Percentiles rank a stretch among this genome's conserved stretches.
Conservation (phyloP, 2,888 invertebrate genomes). For the Cantharis nigra region DNA sequence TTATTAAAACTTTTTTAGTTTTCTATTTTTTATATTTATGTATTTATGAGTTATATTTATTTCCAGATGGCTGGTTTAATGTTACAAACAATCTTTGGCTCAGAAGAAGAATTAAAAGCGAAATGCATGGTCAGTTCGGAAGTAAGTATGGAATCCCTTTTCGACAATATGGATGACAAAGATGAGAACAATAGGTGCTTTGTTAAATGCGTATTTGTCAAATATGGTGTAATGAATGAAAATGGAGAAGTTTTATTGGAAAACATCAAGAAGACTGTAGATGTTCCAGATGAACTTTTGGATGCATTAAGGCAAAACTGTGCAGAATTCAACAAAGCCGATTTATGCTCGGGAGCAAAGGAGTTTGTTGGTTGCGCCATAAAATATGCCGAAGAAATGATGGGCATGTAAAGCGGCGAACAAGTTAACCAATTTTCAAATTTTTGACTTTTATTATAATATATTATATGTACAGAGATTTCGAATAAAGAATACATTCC, state of each 20-base stretch:
- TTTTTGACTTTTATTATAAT: too few species aligned
- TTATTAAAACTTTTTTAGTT: too few species aligned
- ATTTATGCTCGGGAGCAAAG: background rate
- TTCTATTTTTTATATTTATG: too few species aligned
- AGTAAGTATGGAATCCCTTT: background rate
- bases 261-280: background rate
- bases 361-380: background rate
- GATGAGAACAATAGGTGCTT: background rate
- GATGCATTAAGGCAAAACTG: background rate
- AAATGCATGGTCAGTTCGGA: background rate
- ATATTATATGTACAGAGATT: too few species aligned
- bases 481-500: too few species aligned
- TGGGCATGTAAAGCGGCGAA: background rate
- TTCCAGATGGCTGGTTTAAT: background rate
- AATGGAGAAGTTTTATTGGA: background rate
- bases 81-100: background rate
- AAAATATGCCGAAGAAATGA: background rate
- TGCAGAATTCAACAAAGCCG: background rate
- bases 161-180: background rate
- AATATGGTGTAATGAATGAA: background rate
- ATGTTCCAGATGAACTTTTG: background rate
- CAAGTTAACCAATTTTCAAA: too few species aligned
- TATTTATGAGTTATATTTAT: background rate
- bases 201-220: background rate
- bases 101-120: background rate